Base-by-base conservation (phyloP, 1,140 invertebrate species). In the Manduca sexta region DNA sequence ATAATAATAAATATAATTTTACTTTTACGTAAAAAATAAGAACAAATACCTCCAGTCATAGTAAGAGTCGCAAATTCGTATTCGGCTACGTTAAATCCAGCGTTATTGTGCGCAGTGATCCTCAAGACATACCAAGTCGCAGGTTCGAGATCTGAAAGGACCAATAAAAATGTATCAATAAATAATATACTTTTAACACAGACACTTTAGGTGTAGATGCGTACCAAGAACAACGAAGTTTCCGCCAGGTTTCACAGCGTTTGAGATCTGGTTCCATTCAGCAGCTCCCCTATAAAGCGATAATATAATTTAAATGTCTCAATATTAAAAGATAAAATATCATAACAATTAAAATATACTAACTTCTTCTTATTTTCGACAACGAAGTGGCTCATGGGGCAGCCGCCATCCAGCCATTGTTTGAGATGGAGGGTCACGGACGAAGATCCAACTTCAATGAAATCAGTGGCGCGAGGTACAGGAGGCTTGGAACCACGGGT, bases 1-100 rank as follows among this genome's bases (percentile, higher is more conserved):
- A n/a, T n/a, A n/a, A n/a, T n/a, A n/a, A n/a, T n/a, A n/a, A n/a
- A n/a, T n/a, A n/a, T n/a, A n/a, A n/a, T n/a, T n/a, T n/a, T n/a
- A n/a, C n/a, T n/a, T n/a, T n/a, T n/a, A n/a, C n/a, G n/a, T n/a
- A n/a, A n/a, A n/a, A 29, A 29, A 43, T 2, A 56, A 76, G n/a
- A n/a, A n/a, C n/a, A n/a, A 68, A 88, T 90, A 97, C 95, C 94
- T 91, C 97, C 97, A 62, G 94, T 95, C 52, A 95, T 91, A 14
- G 96, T 98, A 6, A 98, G 89, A 10, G 97, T 98, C 12, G 95
- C 95, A 82, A 98, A 98, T 87, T 96, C 95, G 70, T 97, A 95
- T 90, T 97, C 93, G 38, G 94, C 94, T 26, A 97, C 95, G 15
- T 95, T 95, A 60, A 96, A 97, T 34, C 97, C 97, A 43, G 96